Conservation (phyloP, 2,113 vertebrate genomes). For the Paraplagusia blochii region DNA sequence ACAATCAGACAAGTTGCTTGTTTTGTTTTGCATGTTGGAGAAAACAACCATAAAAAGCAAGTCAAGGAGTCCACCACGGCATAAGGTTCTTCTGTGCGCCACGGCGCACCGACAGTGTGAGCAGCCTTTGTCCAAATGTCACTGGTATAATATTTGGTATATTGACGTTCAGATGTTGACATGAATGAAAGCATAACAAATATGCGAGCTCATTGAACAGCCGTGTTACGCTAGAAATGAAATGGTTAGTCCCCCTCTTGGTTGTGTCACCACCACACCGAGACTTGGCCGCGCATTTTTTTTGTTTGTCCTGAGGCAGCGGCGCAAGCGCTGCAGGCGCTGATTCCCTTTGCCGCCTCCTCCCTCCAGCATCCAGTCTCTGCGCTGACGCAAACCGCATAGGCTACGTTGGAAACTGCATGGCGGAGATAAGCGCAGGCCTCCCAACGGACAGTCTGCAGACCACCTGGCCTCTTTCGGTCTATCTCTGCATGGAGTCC, state of each 20-base stretch:
- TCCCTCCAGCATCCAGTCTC: conserved; percentile 57
- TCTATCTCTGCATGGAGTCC: conserved; percentile 98
- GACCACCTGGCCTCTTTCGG: conserved; percentile 36
- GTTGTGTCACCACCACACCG: conserved; percentile 51
- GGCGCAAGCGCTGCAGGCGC: conserved; percentile 14
- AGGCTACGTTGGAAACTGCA: conserved; percentile 62
- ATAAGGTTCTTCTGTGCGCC: conserved; percentile 28
- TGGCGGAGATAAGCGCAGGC: conserved; percentile 48
- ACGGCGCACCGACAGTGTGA: conserved; percentile 30
- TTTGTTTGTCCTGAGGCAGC: conserved; percentile 46
- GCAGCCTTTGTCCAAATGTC: conserved; percentile 65
- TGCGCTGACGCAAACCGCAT: conserved; percentile 62
- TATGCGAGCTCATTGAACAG: conserved; percentile 58
- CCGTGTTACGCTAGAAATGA: conserved; percentile 43
- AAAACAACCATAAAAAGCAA: conserved; percentile 67
- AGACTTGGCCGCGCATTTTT: conserved; percentile 39
- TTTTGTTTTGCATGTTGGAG: conserved; percentile 72
- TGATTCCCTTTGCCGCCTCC: not conserved
- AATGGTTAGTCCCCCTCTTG: conserved; percentile 63
- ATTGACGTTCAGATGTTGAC: conserved; percentile 72
- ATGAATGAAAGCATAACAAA: conserved; percentile 67
- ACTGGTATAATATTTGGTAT: conserved; percentile 72
- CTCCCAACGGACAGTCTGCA: conserved; percentile 46
- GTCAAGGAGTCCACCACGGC: conserved; percentile 55
- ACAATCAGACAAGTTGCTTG: conserved; percentile 88